Evolutionary conservation across 1,140 invertebrate species (phyloP).

Genomic region (Limonius californicus): DNA sequence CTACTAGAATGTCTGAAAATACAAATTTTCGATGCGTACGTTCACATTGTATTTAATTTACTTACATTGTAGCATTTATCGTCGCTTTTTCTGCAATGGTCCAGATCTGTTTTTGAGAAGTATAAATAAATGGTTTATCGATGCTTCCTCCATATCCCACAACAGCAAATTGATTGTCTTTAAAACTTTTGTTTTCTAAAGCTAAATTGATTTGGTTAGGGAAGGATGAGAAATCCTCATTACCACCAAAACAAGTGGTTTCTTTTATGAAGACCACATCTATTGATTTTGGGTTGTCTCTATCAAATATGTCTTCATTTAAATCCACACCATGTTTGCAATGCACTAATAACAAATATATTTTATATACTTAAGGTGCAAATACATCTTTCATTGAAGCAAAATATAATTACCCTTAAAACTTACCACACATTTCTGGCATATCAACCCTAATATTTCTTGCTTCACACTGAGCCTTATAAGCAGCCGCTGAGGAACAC

Average conservation of each 20-base stretch:
- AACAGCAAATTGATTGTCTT: conserved; percentile 55
- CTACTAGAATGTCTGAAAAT: conserved; percentile 9
- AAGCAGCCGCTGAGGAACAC: conserved; percentile 21
- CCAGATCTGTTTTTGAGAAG: conserved; percentile 52
- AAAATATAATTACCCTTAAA: not conserved
- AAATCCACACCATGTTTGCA: conserved; percentile 20
- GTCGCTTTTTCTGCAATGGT: conserved; percentile 48
- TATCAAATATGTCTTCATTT: conserved; percentile 19
- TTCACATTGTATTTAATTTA: no score
- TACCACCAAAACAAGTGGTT: conserved; percentile 59
- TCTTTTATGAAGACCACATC: conserved; percentile 69
- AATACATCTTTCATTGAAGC: not conserved
- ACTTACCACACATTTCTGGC: conserved; percentile 24
- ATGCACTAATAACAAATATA: conserved; percentile 24
- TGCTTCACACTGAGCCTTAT: conserved; percentile 20
- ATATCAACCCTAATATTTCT: conserved; percentile 19
- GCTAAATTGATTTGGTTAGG: conserved; percentile 50
- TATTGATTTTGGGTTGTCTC: conserved; percentile 47
- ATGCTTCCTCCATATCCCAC: conserved; percentile 58
- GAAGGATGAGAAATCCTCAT: conserved; percentile 44
- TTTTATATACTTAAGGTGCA: not conserved
- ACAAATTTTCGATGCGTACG: conserved; percentile 37
- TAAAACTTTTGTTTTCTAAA: conserved; percentile 45
- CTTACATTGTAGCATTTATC: no score
- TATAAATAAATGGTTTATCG: conserved; percentile 36